Percentiles rank a stretch among this genome's conserved stretches.
phyloP scores from a whole-genome alignment of 2,113 vertebrate species.

The Myotis brandtii region DNA sequence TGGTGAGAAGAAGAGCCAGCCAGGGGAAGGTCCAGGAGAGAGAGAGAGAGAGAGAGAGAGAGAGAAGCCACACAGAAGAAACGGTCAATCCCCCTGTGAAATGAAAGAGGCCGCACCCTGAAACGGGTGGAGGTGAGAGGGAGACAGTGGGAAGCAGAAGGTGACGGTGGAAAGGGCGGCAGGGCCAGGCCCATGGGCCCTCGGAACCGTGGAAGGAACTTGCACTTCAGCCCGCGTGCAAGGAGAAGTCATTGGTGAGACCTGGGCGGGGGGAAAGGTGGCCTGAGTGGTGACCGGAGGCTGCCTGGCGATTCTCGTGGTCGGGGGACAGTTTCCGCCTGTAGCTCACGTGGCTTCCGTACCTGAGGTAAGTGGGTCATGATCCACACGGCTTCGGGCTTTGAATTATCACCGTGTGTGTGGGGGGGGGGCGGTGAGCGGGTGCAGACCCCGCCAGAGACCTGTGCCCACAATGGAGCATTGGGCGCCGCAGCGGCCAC shows the following conservation, averaged over 20 bases:
- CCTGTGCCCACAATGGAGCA: too few relatives aligned
- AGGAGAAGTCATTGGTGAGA: not conserved
- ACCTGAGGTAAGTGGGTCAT: not conserved
- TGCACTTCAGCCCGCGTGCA: not conserved
- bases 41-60: not conserved
- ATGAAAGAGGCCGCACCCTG: not conserved
- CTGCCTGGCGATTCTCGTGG: not conserved
- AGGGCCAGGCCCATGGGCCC: not conserved
- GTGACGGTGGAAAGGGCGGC: not conserved
- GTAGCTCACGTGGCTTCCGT: accelerated
- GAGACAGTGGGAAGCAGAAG: not conserved
- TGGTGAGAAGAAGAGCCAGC: not conserved
- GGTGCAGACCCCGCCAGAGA: not conserved
- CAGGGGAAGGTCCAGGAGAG: accelerated
- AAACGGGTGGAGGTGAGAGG: not conserved
- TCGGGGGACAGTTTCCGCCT: not conserved
- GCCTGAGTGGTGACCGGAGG: not conserved
- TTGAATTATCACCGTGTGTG: too few relatives aligned
- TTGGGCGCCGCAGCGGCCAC: accelerated
- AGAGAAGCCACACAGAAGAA: accelerated
- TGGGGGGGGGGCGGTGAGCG: accelerated
- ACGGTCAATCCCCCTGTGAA: not conserved
- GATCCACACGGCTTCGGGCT: not conserved
- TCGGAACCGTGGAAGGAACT: not conserved
- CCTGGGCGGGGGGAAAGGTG: too few relatives aligned